These are phyloP conservation scores for Tapirus terrestris DNA, from an alignment of 2,113 vertebrate genomes.

Conservation along the genomic window DNA sequence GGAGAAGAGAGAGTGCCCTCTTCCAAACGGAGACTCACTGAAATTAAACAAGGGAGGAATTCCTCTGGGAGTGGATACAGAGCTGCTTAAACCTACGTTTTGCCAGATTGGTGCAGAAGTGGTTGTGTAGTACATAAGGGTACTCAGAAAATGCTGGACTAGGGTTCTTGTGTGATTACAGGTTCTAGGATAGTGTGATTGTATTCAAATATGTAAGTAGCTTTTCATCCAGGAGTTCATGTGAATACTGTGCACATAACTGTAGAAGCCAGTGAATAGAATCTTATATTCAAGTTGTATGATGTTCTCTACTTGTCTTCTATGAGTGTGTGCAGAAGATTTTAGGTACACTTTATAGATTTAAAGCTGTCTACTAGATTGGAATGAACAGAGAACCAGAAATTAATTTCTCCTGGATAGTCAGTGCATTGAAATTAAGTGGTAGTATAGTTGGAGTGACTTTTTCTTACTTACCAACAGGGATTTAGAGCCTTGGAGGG, in stretches of 20 bases:
- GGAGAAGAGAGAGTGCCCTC: not conserved
- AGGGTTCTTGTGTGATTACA: not conserved
- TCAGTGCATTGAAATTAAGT: constrained; percentile 34
- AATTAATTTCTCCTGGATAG: constrained; percentile 34
- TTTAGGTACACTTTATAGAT: not conserved
- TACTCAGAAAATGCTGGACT: not conserved
- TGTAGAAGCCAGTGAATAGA: not conserved
- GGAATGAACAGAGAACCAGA: not conserved
- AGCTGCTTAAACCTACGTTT: not conserved
- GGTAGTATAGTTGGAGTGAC: not conserved
- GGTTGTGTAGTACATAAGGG: not conserved
- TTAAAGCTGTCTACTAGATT: not conserved
- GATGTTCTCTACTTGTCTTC: not conserved
- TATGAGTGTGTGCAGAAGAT: not conserved
- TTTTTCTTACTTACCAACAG: constrained; percentile 6
- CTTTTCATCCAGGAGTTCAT: constrained; percentile 8
- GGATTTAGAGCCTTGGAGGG: not conserved
- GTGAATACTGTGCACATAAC: not conserved
- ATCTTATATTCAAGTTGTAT: not conserved
- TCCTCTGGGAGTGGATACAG: not conserved
- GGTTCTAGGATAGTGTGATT: not conserved
- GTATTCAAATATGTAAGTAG: not conserved
- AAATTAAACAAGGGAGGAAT: not conserved
- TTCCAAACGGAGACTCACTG: not conserved
- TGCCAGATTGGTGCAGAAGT: not conserved